Base-by-base conservation (phyloP, 37 sponge, comb jelly and placozoan species). In the Axinella damicornis region DNA sequence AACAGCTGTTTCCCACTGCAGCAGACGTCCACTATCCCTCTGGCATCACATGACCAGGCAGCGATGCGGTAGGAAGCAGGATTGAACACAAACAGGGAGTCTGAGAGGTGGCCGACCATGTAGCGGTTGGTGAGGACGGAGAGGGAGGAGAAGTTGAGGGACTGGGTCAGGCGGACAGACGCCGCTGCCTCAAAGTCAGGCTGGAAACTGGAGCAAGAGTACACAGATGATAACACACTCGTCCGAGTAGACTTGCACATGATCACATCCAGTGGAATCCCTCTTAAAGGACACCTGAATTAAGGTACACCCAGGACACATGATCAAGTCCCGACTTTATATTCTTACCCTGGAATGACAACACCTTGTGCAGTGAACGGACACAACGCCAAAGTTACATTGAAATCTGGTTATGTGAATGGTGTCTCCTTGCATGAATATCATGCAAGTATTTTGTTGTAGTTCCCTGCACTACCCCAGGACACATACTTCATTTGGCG, bases 21-120 rank as follows among this genome's bases (percentile, higher is more conserved):
- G 38, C 59, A 38, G 12, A 85, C 32, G 34, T 67, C 60, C 35
- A 77, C 78, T 39, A 67, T 67, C 11, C 14, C 22, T 2, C 12
- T 33, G 1, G 77, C 34, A 31, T 77, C 78, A 1, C 31, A 21
- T 6, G 86, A 69, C 86, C 86, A 78, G 21, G 20, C 53, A 20
- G 61, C 55, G 30, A 77, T 71, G 21, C 57, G 38, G 40, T 57
- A 71, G 4, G 78, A 70, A 28, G 54, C 20, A n/a, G 78, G 60
- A 13, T 76, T 14, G 21, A 76, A 85, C 32, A 85, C 53, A 56
- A 35, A 85, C 58, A 85, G 78, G 53, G 61, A 27, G 40, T 18
- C 52, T 11, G 53, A 38, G 11, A 13, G 32, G 78, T 60, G 32
- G 69, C 78, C 52, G 19, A 85, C 86, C 53, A 85, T 24, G 27